A percentile compares a stretch with the other conserved stretches of the same genome.
Conservation (phyloP, 2,113 vertebrate genomes). For the Ciconia boyciana region DNA sequence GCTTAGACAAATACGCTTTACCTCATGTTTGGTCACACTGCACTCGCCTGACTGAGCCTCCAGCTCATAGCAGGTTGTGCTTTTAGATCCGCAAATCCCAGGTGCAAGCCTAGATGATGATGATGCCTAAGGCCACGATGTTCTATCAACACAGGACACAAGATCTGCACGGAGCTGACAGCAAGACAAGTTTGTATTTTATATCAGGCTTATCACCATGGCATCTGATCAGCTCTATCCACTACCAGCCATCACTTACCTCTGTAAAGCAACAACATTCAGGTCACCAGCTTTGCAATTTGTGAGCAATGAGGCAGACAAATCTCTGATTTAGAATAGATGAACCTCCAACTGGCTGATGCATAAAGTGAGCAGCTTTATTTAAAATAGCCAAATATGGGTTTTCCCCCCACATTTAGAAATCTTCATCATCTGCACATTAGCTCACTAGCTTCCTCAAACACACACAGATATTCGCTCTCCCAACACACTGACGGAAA, state of each 20-base stretch:
- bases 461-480: not conserved
- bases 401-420: not conserved
- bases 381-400: not conserved
- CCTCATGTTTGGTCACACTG: not conserved
- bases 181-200: not conserved
- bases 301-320: not conserved
- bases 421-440: not conserved
- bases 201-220: not conserved
- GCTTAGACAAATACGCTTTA: not conserved
- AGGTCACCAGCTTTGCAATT: not conserved
- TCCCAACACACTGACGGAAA: not conserved
- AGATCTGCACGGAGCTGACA: not conserved
- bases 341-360: not conserved
- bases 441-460: not conserved
- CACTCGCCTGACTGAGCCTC: not conserved
- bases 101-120: not conserved
- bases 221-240: not conserved
- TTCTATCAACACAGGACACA: not conserved
- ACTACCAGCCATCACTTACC: not conserved
- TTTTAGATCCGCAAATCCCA: not conserved
- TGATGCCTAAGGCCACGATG: not conserved
- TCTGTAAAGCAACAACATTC: not conserved
- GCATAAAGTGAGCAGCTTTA: not conserved
- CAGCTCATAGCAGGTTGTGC: not conserved
- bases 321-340: not conserved